Evolutionary conservation across 2,113 vertebrate species (phyloP), one percentile per base, ranked within the genome.

Genomic region (Passer montanus): DNA sequence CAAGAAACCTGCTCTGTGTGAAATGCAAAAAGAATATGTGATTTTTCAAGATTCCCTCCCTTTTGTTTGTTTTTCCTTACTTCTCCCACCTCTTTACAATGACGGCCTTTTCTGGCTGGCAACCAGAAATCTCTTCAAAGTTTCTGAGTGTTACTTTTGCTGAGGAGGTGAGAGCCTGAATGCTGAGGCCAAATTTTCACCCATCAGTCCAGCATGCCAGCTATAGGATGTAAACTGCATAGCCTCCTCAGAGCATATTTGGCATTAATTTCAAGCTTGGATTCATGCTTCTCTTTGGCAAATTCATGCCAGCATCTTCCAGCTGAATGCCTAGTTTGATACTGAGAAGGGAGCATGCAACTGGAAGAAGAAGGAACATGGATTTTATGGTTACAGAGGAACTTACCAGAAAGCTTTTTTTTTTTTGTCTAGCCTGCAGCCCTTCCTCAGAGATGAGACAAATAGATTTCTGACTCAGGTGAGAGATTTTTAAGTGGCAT

Each of bases 1-100:
- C 19, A 64, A 95, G 82, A 95, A 97, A 96, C 53, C 64, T 96
- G 84, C 72, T 93, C 69, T 84, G 27, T 84, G 66, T 77, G 82
- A 94, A 95, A 70, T 53, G 44, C 59, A 84, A 46, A 68, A 78
- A 88, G 69, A 93, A 73, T 30, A 56, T 22, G 39, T 72, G 43
- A 60, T 75, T 88, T 70, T 84, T 60, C 39, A 64, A 68, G 46
- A 64, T 86, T 64, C 43, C 30, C 27, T 75, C 52, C 22, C n/a
- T 70, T 91, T 82, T 82, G 33, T 89, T 90, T 93, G 30, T 56
- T 96, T 95, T 85, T 27, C 49, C 63, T 86, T 76, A 24, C 26
- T 94, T 95, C 62, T 87, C 35, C 47, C 47, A 62, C 46, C 43
- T 89, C 44, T 89, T 93, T 58, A 41, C 39, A 56, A 62, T 73